Evolutionary conservation across 1,140 invertebrate species (phyloP), one percentile per base, ranked within the genome.

Genomic region (Cydia fagiglandana): DNA sequence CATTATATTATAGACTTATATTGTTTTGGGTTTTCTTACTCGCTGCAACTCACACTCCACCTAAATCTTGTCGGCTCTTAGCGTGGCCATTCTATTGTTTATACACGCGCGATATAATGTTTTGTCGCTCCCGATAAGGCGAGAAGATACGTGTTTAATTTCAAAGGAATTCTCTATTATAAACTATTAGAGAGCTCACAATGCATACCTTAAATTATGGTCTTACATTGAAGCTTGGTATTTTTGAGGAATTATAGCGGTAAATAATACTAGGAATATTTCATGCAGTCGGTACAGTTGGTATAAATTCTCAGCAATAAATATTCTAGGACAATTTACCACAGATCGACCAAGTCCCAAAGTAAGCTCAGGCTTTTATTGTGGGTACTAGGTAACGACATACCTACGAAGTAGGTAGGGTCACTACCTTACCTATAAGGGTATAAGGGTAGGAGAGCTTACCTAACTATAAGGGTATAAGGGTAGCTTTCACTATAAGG

Each of bases 91-190:
- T 90, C 85, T 87, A 90, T 90, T 91, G 88, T 91, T 87, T 89
- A 88, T 88, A 84, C 83, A 82, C 80, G 79, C 86, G 88, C 88
- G 88, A 90, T 91, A 91, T 90, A 90, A 86, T 90, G 90, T 90
- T 89, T 90, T 88, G 90, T 88, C 85, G 87, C 88, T 70, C n/a
- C 34, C 34, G 66, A 70, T 70, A 70, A 70, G 34, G 38, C 15
- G 34, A 17, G 66, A 70, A 70, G 30, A 38, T 15, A 30, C 66
- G 66, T 61, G 53, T 56, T 17, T 61, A 10, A 61, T 24, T 24
- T 61, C 56, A 61, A 61, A 61, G 56, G 20, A 1, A 61, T 61
- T 61, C 17, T 4, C 45, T 47, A 47, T 47, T 47, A 15, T 61
- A 61, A 61, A 61, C 56, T 61, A 24, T 61, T 61, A 61, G 17